Evolutionary conservation across 2,113 vertebrate genomes (phyloP).

Genomic region (Urocitellus parryii): DNA sequence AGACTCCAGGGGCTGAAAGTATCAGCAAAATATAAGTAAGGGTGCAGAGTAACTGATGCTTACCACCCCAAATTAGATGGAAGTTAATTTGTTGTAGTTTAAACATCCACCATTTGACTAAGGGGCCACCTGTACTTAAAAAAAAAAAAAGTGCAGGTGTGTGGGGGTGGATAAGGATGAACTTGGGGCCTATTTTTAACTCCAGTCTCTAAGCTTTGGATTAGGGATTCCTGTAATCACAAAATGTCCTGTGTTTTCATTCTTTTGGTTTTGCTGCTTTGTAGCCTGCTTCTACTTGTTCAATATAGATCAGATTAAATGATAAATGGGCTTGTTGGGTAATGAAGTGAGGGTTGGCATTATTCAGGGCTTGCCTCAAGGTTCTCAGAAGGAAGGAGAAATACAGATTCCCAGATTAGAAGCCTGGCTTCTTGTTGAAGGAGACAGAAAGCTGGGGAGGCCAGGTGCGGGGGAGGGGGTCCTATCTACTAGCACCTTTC

Average conservation of each 20-base stretch:
- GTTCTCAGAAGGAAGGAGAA: constrained; percentile 50
- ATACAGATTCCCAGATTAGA: constrained; percentile 48
- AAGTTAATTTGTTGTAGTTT: neutral
- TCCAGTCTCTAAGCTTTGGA: constrained; percentile 25
- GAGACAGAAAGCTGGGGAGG: neutral
- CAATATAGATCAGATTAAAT: constrained; percentile 80
- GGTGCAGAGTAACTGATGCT: too few relatives aligned
- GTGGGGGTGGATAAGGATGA: neutral
- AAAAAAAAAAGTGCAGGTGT: neutral
- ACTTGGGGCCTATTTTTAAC: constrained; percentile 46
- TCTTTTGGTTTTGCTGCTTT: constrained; percentile 62
- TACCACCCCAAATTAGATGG: neutral
- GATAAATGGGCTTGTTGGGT: constrained; percentile 74
- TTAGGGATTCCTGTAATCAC: constrained; percentile 65
- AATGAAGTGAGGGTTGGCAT: constrained; percentile 69
- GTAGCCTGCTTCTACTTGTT: constrained; percentile 63
- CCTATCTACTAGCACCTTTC: neutral
- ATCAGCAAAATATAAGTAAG: neutral
- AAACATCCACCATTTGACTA: neutral
- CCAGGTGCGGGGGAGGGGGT: neutral
- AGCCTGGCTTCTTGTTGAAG: neutral
- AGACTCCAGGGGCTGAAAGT: neutral
- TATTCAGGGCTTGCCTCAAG: constrained; percentile 58
- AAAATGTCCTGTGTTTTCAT: constrained; percentile 67
- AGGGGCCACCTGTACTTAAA: neutral